Evolutionary conservation across 2,113 vertebrate species (phyloP), one percentile per base, ranked within the genome.

Genomic region (Lipophrys pholis): DNA sequence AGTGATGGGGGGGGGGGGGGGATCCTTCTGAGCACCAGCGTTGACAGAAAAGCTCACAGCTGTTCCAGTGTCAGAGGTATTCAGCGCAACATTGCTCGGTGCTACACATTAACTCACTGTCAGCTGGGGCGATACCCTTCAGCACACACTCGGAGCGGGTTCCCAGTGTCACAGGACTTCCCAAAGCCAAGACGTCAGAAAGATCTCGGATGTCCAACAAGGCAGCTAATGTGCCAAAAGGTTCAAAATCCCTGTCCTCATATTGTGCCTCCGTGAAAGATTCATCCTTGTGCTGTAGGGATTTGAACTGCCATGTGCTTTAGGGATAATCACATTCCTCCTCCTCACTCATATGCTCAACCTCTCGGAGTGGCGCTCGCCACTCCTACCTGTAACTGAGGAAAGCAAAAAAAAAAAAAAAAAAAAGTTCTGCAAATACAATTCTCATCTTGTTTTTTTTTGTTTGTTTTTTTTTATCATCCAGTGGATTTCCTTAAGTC

Each of bases 271-370:
- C 61, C 2, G 10, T 53, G 11, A 69, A 69, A 69, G 50, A 80
- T 63, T 72, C 54, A 17, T 60, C n/a, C 77, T 86, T 87, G 83
- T 88, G 83, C 85, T 85, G 87, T 52, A 52, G 21, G 21, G 63
- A 51, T 75, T 55, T 65, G 60, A 69, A 73, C 8, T 39, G 50
- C 21, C 45, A 8, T 86, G 83, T 89, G 86, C 82, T 87, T 69
- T 52, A 60, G 67, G 76, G 63, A 45, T 42, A 35, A 39, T 83
- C 76, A 39, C 40, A 11, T 35, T 76, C 71, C 59, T 80, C 56
- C 42, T 72, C 17, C 63, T 76, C 59, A 11, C 40, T 79, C 35
- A 9, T 12, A 46, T 45, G 14, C 58, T 42, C 35, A 5, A 40
- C 74, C 66, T 46, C 41, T 60, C 10, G 12, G 62, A 69, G 73